Percentiles rank a stretch among this genome's conserved stretches.
phyloP scores from a whole-genome alignment of 2,113 vertebrate species.

The Perca flavescens region DNA sequence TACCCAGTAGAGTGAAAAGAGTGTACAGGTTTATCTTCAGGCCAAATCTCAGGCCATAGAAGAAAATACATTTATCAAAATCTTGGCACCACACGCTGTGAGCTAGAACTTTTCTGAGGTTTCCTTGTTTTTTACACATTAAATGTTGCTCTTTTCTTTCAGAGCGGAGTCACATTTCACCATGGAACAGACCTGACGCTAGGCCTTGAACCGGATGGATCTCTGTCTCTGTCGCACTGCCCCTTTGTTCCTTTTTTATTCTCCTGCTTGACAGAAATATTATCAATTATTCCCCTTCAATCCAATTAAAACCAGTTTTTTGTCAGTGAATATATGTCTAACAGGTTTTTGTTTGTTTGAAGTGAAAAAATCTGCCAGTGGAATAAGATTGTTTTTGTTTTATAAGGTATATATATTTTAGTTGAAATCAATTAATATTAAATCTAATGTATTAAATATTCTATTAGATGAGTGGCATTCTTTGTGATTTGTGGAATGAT shows the following conservation, averaged over 20 bases:
- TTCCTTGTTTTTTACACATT: background rate
- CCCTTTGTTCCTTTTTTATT: background rate
- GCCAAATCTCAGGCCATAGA: background rate
- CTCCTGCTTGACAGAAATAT: constrained; percentile 8
- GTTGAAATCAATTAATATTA: background rate
- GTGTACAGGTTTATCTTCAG: background rate
- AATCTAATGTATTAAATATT: background rate
- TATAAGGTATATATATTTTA: background rate
- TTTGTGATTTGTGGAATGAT: background rate
- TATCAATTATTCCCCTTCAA: background rate
- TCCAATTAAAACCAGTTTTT: constrained; percentile 5
- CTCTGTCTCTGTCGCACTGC: background rate
- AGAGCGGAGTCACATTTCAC: constrained; percentile 81
- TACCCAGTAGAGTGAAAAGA: background rate
- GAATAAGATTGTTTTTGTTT: background rate
- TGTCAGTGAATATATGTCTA: background rate
- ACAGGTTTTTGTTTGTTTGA: background rate
- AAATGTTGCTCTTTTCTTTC: constrained; percentile 43
- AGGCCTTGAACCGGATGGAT: background rate
- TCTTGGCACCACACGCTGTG: background rate
- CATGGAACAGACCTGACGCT: constrained; percentile 74
- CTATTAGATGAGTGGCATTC: background rate
- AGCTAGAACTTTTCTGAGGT: background rate
- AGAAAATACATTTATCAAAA: background rate
- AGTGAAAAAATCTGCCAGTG: background rate